phyloP scores from a whole-genome alignment of 2,888 invertebrate species.

The Furcula furcula region DNA sequence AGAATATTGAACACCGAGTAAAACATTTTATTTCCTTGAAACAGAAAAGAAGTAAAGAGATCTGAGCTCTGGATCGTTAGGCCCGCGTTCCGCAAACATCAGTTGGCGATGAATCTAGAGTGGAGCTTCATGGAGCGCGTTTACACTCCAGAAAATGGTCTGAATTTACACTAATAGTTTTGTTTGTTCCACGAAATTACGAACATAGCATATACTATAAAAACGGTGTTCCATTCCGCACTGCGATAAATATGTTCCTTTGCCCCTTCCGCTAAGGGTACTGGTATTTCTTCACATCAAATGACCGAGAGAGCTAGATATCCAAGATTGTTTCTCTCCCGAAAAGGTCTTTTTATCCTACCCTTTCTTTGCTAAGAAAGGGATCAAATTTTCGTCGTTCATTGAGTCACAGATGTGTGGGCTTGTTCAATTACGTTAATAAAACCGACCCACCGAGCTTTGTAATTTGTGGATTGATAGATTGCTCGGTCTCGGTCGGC shows the following conservation, averaged over 20 bases:
- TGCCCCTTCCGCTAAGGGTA: slow-evolving; percentile 1
- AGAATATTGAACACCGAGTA: background rate
- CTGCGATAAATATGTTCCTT: slow-evolving; percentile 1
- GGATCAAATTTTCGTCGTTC: slow-evolving; percentile 5
- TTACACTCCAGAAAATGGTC: background rate
- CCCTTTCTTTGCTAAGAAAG: slow-evolving; percentile 3
- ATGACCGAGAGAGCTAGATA: slow-evolving; percentile 9
- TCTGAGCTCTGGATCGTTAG: background rate
- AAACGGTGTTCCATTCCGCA: slow-evolving; percentile 1
- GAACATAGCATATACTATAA: slow-evolving; percentile 9
- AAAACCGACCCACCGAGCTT: background rate
- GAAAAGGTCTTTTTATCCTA: slow-evolving; percentile 3
- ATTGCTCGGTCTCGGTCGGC: background rate
- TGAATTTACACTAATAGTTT: background rate
- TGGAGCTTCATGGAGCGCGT: background rate
- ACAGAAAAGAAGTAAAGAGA: background rate
- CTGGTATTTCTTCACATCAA: slow-evolving; percentile 6
- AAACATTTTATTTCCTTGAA: background rate
- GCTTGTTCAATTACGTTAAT: slow-evolving; percentile 9
- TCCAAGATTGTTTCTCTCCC: slow-evolving; percentile 7
- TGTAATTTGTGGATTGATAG: background rate
- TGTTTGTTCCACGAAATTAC: background rate
- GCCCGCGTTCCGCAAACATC: background rate
- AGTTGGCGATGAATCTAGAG: background rate
- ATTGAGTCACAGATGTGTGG: slow-evolving; percentile 6